A percentile compares a stretch with the other conserved stretches of the same genome.
These are phyloP conservation scores for Phyllostomus hastatus DNA, from an alignment of 2,113 vertebrate genomes.

Conservation along the genomic window DNA sequence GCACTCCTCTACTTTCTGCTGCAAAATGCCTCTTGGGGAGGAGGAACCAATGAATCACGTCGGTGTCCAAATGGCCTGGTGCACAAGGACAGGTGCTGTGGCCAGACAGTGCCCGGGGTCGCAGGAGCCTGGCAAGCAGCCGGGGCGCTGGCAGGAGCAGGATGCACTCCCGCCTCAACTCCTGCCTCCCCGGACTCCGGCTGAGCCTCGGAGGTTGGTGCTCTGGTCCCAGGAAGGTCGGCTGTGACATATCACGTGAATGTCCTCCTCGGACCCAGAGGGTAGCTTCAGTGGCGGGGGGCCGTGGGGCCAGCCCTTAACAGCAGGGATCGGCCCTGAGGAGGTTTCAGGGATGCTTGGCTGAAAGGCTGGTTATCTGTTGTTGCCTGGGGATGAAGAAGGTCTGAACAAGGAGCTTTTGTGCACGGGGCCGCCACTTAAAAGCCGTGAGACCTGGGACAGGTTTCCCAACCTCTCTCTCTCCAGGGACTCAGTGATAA, in stretches of 20 bases:
- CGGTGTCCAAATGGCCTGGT: background rate
- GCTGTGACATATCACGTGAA: background rate
- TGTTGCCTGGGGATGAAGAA: fast-evolving
- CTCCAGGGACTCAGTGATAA: background rate
- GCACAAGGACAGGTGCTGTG: background rate
- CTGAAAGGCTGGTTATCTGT: background rate
- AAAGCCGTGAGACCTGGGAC: background rate
- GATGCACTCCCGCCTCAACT: fast-evolving
- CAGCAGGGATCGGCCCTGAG: background rate
- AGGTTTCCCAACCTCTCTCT: background rate
- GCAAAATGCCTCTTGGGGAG: background rate
- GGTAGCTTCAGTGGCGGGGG: fast-evolving
- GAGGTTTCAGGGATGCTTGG: background rate
- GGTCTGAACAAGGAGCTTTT: background rate
- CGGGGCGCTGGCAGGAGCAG: background rate
- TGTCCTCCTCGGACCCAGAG: background rate
- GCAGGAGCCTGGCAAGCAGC: background rate
- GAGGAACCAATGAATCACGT: background rate
- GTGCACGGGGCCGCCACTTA: background rate
- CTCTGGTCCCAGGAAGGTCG: background rate
- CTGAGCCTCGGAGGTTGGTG: background rate
- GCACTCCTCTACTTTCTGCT: background rate
- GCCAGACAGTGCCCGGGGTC: background rate
- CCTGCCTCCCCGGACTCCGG: background rate
- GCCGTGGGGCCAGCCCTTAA: background rate